Percentiles rank a stretch among this genome's conserved stretches.
These are phyloP conservation scores for Trissoscelio sp. DNA, from an alignment of 2,888 invertebrate species.

Conservation along the genomic window DNA sequence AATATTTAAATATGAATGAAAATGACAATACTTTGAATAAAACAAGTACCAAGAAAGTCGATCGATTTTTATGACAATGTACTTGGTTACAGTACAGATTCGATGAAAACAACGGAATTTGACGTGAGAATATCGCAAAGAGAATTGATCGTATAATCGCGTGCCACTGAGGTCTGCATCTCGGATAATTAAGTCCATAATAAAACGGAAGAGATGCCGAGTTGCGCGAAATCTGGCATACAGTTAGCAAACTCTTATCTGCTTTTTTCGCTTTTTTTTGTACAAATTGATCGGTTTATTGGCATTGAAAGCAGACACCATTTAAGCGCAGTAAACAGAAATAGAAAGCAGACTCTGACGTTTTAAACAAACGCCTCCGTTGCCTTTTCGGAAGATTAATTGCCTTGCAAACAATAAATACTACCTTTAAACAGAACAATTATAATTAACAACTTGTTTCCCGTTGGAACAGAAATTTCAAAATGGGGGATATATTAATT, in stretches of 20 bases:
- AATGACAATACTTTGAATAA: background rate
- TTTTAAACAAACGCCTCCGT: background rate
- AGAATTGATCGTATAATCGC: conserved; percentile 77
- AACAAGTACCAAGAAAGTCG: background rate
- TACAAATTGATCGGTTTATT: conserved; percentile 26
- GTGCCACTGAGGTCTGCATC: conserved; percentile 72
- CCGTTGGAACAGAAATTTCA: background rate
- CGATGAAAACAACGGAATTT: conserved; percentile 62
- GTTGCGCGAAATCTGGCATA: conserved; percentile 64
- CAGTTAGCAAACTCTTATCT: background rate
- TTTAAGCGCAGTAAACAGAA: background rate
- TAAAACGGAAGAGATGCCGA: conserved; percentile 74
- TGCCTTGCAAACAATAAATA: conserved; percentile 6
- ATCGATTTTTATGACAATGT: conserved; percentile 25
- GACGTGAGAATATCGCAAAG: conserved; percentile 71
- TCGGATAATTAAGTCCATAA: conserved; percentile 64
- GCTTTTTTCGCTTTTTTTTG: background rate
- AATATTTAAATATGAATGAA: too few relatives aligned
- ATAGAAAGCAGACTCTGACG: background rate
- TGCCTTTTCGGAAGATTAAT: conserved; percentile 4
- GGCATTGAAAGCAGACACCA: conserved; percentile 16
- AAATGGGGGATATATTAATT: conserved; percentile 1
- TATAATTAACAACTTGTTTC: background rate
- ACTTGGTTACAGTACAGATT: conserved; percentile 65
- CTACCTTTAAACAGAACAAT: background rate